Conservation (phyloP, 2,888 invertebrate species). For the Alsophila aescularia region DNA sequence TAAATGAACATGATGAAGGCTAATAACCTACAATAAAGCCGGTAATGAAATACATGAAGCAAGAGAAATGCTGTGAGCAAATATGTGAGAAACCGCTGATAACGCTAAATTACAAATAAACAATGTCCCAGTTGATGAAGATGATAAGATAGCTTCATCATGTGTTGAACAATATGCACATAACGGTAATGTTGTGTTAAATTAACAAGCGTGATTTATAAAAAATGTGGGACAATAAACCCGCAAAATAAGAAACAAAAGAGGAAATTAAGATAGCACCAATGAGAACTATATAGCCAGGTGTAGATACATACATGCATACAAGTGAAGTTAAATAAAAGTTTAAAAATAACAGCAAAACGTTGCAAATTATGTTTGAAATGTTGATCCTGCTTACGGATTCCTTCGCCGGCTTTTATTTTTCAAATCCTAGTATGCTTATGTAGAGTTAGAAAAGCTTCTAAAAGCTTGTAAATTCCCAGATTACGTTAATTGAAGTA, state of each 20-base stretch:
- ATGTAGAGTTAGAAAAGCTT: neutral
- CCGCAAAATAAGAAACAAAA: neutral
- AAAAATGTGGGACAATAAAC: conserved; percentile 2
- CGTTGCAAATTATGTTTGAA: no score
- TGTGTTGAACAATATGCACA: conserved; percentile 22
- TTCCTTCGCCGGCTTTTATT: no score
- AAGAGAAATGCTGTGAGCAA: conserved; percentile 42
- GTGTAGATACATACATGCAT: no score
- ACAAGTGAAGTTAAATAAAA: no score
- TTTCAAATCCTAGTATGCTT: no score
- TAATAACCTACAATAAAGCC: conserved; percentile 23
- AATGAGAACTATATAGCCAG: no score
- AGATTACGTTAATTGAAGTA: conserved; percentile 8
- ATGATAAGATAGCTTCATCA: conserved; percentile 51
- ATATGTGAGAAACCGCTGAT: conserved; percentile 44
- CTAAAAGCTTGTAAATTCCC: neutral
- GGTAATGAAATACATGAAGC: conserved; percentile 33
- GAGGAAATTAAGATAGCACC: neutral
- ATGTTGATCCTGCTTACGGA: no score
- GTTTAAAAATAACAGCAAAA: no score
- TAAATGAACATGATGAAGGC: conserved; percentile 8
- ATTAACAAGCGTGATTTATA: conserved; percentile 30
- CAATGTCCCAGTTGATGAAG: conserved; percentile 41
- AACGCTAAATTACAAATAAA: conserved; percentile 44
- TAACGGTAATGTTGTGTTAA: conserved; percentile 21